Conservation (phyloP, 2,797 vertebrate genomes). For the Oryzias dopingdopingensis region DNA sequence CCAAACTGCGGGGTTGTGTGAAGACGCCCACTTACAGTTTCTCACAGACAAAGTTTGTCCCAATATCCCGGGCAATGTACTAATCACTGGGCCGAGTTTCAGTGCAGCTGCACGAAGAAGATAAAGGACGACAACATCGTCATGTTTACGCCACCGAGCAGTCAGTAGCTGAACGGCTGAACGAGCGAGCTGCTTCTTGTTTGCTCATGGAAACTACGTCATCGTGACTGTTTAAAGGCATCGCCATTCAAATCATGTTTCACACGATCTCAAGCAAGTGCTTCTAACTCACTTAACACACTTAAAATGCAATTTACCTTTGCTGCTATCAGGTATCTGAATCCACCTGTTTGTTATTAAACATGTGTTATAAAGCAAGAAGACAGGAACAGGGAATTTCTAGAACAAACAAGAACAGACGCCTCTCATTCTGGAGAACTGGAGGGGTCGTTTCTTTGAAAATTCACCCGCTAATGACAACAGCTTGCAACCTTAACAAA, state of each 20-base stretch:
- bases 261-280: background rate
- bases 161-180: slow-evolving; percentile 10
- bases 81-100: background rate
- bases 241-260: background rate
- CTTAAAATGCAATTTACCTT: too few relatives aligned
- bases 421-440: too few relatives aligned
- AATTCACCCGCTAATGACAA: too few relatives aligned
- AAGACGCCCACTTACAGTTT: slow-evolving; percentile 43
- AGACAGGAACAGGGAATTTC: too few relatives aligned
- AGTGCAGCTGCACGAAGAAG: slow-evolving; percentile 8
- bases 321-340: too few relatives aligned
- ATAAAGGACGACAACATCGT: slow-evolving; percentile 45
- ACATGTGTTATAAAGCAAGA: too few relatives aligned
- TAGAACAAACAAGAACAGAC: too few relatives aligned
- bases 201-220: slow-evolving; percentile 34
- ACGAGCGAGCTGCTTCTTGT: background rate
- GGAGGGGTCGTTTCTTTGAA: too few relatives aligned
- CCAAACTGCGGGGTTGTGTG: background rate
- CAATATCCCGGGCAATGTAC: slow-evolving; percentile 8
- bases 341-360: too few relatives aligned
- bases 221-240: slow-evolving; percentile 28
- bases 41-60: background rate
- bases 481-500: too few relatives aligned
- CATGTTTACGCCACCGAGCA: slow-evolving; percentile 53
- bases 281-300: too few relatives aligned